Evolutionary conservation across 2,797 vertebrate species (phyloP).

Genomic region (Enteromius paludinosus): DNA sequence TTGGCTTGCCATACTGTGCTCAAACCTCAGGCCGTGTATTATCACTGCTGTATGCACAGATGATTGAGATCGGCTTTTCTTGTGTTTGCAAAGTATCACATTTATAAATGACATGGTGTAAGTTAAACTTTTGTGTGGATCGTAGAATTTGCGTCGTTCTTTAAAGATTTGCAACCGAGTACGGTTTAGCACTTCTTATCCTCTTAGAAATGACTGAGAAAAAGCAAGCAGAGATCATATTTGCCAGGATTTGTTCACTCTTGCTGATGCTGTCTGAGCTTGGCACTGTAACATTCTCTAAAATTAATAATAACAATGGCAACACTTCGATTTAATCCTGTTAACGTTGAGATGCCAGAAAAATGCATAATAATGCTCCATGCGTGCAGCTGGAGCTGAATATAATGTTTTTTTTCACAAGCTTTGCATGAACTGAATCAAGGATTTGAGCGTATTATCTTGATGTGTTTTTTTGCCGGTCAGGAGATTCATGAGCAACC

Average conservation of each 20-base stretch:
- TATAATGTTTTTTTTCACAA: not conserved
- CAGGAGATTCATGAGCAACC: not conserved
- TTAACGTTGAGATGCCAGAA: slow-evolving; percentile 1
- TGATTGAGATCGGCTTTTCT: not conserved
- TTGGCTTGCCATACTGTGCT: slow-evolving; percentile 9
- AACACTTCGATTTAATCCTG: not conserved
- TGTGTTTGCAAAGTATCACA: not conserved
- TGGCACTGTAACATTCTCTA: not conserved
- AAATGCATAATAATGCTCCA: not conserved
- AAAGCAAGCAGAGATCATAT: not conserved
- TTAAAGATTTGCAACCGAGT: slow-evolving; percentile 2
- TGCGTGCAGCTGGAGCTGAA: not conserved
- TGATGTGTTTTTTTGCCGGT: not conserved
- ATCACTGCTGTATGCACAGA: not conserved
- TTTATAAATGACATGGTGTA: not conserved
- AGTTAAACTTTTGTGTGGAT: not conserved
- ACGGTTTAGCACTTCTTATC: not conserved
- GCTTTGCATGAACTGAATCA: not conserved
- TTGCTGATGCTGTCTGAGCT: not conserved
- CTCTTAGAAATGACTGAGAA: slow-evolving; percentile 12
- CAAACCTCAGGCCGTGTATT: not conserved
- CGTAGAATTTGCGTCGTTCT: not conserved
- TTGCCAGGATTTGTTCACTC: slow-evolving; percentile 16
- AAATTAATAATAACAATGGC: slow-evolving; percentile 2
- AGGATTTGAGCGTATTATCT: not conserved